Evolutionary conservation across 2,113 vertebrate genomes (phyloP).

Genomic region (Tyrannus savana): DNA sequence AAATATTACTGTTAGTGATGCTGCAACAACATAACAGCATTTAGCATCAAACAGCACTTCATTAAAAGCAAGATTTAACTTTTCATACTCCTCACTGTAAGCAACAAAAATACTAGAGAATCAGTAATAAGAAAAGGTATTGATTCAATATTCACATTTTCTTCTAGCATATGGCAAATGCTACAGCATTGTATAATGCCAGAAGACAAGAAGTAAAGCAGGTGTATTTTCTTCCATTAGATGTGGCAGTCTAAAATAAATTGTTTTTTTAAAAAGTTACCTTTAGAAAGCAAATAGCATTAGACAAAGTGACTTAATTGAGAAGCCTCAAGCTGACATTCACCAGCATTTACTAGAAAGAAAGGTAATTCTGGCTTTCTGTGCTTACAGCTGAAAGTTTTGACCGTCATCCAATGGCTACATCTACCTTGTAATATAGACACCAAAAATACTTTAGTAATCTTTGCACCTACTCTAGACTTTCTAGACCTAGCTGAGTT

Average conservation of each 20-base stretch:
- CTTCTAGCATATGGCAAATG: neutral
- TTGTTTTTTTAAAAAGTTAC: neutral
- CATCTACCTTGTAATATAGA: neutral
- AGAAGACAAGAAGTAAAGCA: neutral
- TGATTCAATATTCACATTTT: neutral
- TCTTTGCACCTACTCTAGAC: neutral
- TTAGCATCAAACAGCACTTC: neutral
- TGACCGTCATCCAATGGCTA: neutral
- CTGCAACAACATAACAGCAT: neutral
- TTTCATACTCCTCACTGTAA: neutral
- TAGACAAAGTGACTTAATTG: neutral
- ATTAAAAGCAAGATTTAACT: constrained; percentile 1
- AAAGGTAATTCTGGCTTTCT: neutral
- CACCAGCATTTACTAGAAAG: neutral
- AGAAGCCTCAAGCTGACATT: neutral
- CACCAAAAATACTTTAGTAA: neutral
- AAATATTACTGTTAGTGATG: neutral
- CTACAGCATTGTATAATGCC: neutral
- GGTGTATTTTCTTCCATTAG: neutral
- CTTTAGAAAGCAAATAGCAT: neutral
- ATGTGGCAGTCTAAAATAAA: neutral
- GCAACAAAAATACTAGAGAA: neutral
- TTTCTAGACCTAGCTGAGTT: neutral
- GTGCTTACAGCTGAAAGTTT: neutral
- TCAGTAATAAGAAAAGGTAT: neutral